Evolutionary conservation across 2,888 invertebrate species (phyloP).

Genomic region (Cremastinae sp.): DNA sequence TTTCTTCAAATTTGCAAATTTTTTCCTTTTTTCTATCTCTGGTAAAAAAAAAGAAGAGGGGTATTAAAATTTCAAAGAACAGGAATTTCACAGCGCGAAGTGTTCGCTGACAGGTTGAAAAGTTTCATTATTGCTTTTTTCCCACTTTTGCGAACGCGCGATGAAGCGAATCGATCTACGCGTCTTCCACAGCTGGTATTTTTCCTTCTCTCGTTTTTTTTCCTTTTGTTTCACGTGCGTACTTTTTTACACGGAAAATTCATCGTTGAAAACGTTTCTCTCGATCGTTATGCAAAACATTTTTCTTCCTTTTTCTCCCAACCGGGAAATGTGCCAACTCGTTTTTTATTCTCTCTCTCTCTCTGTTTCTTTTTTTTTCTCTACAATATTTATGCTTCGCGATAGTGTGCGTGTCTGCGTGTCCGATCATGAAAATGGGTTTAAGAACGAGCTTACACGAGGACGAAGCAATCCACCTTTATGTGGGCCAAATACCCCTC

Average conservation of each 20-base stretch:
- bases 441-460: constrained; percentile 19
- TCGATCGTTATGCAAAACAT: constrained; percentile 20
- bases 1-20: background rate
- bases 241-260: constrained; percentile 7
- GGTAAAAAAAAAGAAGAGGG: too few species aligned
- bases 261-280: constrained; percentile 12
- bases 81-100: too few species aligned
- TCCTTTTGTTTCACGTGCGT: background rate
- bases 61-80: background rate
- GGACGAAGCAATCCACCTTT: constrained; percentile 20
- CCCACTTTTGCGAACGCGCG: background rate
- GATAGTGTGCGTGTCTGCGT: constrained; percentile 2
- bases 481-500: constrained; percentile 46
- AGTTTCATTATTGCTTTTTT: too few species aligned
- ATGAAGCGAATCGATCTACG: constrained; percentile 16
- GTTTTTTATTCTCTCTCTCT: constrained; percentile 2
- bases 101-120: too few species aligned
- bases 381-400: constrained; percentile 21
- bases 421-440: constrained; percentile 14
- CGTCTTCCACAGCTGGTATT: background rate
- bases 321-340: background rate
- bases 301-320: constrained; percentile 13
- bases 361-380: constrained; percentile 20
- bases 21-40: background rate
- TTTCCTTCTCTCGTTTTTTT: background rate